phyloP scores from a whole-genome alignment of 2,888 invertebrate genomes.

The Drosophila tanythrix region DNA sequence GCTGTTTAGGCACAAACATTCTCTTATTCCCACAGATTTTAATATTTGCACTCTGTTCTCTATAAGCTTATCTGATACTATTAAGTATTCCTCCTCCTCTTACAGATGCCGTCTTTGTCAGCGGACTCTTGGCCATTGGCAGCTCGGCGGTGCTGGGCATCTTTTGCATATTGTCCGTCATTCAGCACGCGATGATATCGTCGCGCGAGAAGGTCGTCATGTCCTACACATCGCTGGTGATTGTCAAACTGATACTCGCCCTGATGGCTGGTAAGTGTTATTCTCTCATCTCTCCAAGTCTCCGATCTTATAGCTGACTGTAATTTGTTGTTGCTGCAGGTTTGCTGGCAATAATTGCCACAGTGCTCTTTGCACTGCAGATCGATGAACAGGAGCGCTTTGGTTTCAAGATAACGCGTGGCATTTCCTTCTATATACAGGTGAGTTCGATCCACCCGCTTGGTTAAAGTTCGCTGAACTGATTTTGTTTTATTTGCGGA shows the following conservation, averaged over 20 bases:
- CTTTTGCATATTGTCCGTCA: conserved; percentile 91
- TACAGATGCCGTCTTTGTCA: conserved; percentile 92
- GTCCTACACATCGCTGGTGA: conserved; percentile 91
- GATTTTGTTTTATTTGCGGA: conserved; percentile 2
- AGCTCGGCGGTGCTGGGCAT: conserved; percentile 91
- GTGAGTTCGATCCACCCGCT: conserved; percentile 85
- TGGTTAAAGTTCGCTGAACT: not conserved
- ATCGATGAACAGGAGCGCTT: conserved; percentile 90
- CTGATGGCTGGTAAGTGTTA: conserved; percentile 90
- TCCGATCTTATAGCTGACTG: not conserved
- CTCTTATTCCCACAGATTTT: not conserved
- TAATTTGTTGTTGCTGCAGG: conserved; percentile 85
- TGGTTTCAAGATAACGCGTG: conserved; percentile 91
- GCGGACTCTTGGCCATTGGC: conserved; percentile 91
- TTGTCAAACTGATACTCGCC: conserved; percentile 91
- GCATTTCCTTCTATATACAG: conserved; percentile 95
- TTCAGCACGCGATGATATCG: conserved; percentile 94
- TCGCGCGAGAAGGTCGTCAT: conserved; percentile 92
- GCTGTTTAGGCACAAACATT: not conserved
- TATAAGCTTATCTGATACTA: not conserved
- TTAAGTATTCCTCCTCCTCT: conserved; percentile 45
- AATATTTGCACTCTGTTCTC: not conserved
- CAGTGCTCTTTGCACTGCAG: conserved; percentile 93
- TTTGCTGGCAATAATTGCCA: conserved; percentile 91
- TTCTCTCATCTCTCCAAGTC: not conserved